These are phyloP conservation scores for Gymnodraco acuticeps DNA, from an alignment of 2,797 vertebrate species.

Conservation along the genomic window DNA sequence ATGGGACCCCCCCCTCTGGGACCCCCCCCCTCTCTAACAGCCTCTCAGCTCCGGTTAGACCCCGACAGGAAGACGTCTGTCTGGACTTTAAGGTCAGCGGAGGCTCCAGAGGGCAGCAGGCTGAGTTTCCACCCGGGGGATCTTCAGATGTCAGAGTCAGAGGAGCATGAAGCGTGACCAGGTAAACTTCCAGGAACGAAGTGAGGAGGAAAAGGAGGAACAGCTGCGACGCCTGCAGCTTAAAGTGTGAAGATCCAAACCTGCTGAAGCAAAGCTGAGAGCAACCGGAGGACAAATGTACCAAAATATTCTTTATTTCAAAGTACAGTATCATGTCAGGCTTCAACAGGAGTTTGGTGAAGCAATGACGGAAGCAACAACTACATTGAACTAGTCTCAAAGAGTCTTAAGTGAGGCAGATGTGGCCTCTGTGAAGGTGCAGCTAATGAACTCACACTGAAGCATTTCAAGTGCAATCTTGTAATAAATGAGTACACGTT, in stretches of 20 bases:
- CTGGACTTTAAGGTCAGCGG: constrained; percentile 64
- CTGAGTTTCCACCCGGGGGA: constrained; percentile 24
- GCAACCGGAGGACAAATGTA: constrained; percentile 29
- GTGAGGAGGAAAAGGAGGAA: neutral
- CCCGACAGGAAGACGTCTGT: constrained; percentile 43
- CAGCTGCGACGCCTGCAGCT: constrained; percentile 50
- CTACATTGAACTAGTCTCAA: constrained; percentile 21
- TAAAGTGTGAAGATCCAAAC: constrained; percentile 61
- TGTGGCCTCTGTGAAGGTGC: constrained; percentile 10
- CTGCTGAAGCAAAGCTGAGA: constrained; percentile 52
- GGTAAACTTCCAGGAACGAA: constrained; percentile 3
- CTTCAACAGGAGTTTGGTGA: neutral
- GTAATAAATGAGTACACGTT: constrained; percentile 32
- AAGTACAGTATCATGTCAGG: too few species aligned
- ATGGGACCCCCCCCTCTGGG: too few species aligned
- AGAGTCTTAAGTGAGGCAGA: constrained; percentile 39
- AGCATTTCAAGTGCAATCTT: constrained; percentile 35
- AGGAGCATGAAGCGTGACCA: constrained; percentile 12
- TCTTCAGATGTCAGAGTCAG: constrained; percentile 19
- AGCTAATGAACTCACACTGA: constrained; percentile 45
- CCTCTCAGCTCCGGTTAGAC: constrained; percentile 40
- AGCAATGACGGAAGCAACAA: constrained; percentile 35
- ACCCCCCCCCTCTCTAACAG: too few species aligned
- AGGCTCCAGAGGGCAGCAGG: constrained; percentile 48
- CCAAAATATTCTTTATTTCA: too few species aligned